A percentile compares a stretch with the other conserved stretches of the same genome.
Evolutionary conservation across 2,797 vertebrate species (phyloP).

Genomic region (Rachycentron canadum): DNA sequence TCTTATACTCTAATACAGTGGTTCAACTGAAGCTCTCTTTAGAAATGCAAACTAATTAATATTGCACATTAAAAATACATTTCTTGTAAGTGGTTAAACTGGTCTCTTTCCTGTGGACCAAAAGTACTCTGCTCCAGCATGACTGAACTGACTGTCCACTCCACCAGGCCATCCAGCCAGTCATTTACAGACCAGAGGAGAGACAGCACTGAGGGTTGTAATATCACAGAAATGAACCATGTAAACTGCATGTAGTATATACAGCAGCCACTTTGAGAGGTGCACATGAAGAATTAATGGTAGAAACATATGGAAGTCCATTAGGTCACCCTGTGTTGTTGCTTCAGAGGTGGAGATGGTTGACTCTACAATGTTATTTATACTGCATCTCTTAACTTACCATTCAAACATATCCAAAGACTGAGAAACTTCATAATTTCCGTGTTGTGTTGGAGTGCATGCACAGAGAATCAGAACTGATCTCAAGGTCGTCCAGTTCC

Average conservation of each 20-base stretch:
- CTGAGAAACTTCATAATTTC: background rate
- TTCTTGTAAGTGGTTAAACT: constrained; percentile 2
- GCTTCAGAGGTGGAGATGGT: background rate
- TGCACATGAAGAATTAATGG: constrained; percentile 38
- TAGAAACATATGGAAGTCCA: constrained; percentile 25
- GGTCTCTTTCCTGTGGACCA: constrained; percentile 11
- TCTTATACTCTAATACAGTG: background rate
- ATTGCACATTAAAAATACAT: constrained; percentile 39
- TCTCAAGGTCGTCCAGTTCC: constrained; percentile 3
- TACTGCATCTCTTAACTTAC: background rate
- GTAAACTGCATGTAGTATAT: background rate
- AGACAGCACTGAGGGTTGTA: background rate
- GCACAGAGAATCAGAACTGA: background rate
- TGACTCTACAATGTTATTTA: background rate
- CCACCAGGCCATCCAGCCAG: background rate
- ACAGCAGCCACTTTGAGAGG: constrained; percentile 14
- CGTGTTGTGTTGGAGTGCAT: background rate
- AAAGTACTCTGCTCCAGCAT: background rate
- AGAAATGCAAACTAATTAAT: constrained; percentile 36
- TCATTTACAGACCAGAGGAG: constrained; percentile 14
- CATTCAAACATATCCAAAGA: background rate
- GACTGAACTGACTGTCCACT: background rate
- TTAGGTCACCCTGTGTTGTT: constrained; percentile 29
- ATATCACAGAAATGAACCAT: background rate
- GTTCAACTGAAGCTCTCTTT: constrained; percentile 18